phyloP scores from a whole-genome alignment of 2,888 invertebrate genomes.

The Acleris literana region DNA sequence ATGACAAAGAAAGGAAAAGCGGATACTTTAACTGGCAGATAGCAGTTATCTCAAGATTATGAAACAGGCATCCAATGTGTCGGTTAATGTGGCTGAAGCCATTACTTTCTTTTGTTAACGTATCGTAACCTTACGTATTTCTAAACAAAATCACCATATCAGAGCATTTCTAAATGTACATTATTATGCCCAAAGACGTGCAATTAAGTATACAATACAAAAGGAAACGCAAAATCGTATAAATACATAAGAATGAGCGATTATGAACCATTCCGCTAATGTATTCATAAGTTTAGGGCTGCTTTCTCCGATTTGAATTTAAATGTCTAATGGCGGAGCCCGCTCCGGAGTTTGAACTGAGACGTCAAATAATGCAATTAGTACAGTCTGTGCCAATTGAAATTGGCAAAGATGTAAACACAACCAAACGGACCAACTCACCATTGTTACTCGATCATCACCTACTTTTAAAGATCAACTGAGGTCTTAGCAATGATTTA shows the following conservation, averaged over 20 bases:
- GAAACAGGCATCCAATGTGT: too few relatives aligned
- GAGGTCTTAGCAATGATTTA: too few relatives aligned
- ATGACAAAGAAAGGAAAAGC: too few relatives aligned
- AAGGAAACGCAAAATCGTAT: slow-evolving; percentile 13
- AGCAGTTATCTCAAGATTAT: too few relatives aligned
- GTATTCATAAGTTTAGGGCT: slow-evolving; percentile 4
- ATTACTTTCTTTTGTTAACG: background rate
- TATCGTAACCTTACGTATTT: background rate
- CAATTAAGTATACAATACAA: background rate
- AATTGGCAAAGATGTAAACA: too few relatives aligned
- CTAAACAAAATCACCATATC: background rate
- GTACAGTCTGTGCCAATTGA: too few relatives aligned
- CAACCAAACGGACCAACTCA: too few relatives aligned
- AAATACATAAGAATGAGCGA: slow-evolving; percentile 18
- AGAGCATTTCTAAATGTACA: background rate
- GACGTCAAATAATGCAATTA: too few relatives aligned
- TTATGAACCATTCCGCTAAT: slow-evolving; percentile 1
- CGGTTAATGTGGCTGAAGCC: background rate
- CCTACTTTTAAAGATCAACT: too few relatives aligned
- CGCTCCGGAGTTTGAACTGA: background rate
- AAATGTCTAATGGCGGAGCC: background rate
- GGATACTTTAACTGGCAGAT: too few relatives aligned
- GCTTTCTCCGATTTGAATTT: slow-evolving; percentile 18
- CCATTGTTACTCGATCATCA: too few relatives aligned
- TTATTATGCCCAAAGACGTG: background rate